These are phyloP conservation scores for Alfaro cultratus DNA, from an alignment of 2,797 vertebrate species.

Conservation along the genomic window DNA sequence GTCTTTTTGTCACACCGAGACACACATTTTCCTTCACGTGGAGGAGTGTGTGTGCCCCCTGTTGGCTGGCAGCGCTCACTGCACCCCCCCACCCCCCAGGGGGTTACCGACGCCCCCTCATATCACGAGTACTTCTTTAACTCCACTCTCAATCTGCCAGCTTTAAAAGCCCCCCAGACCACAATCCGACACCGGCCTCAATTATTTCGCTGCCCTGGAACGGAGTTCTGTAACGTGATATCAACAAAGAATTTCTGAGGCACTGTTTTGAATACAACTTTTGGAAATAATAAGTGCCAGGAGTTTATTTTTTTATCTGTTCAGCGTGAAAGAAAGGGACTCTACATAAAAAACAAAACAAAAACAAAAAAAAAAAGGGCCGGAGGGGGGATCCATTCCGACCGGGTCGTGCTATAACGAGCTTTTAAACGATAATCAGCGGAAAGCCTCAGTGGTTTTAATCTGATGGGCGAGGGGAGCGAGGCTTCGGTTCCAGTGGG, in stretches of 20 bases:
- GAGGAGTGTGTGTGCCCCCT: slow-evolving; percentile 87
- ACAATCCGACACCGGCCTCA: slow-evolving; percentile 81
- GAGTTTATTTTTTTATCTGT: slow-evolving; percentile 76
- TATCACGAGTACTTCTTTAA: slow-evolving; percentile 62
- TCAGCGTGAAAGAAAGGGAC: slow-evolving; percentile 59
- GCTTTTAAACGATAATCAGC: slow-evolving; percentile 65
- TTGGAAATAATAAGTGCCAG: slow-evolving; percentile 76
- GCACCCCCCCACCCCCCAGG: not conserved
- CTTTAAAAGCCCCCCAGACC: slow-evolving; percentile 69
- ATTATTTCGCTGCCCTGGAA: slow-evolving; percentile 80
- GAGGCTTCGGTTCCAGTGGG: slow-evolving; percentile 47
- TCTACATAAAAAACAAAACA: slow-evolving; percentile 64
- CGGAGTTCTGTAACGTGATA: slow-evolving; percentile 70
- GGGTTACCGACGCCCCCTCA: slow-evolving; percentile 38
- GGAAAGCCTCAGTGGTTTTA: slow-evolving; percentile 44
- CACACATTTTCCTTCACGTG: slow-evolving; percentile 3
- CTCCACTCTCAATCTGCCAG: slow-evolving; percentile 71
- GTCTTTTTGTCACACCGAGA: slow-evolving; percentile 16
- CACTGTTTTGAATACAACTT: slow-evolving; percentile 58
- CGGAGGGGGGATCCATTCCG: slow-evolving; percentile 51
- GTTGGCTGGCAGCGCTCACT: slow-evolving; percentile 71
- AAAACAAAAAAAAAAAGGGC: slow-evolving; percentile 53
- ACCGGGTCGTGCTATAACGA: slow-evolving; percentile 52
- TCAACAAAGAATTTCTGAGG: slow-evolving; percentile 76
- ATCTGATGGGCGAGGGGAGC: slow-evolving; percentile 71